Evolutionary conservation across 2,888 invertebrate species (phyloP).

Genomic region (Galerucella calmariensis): DNA sequence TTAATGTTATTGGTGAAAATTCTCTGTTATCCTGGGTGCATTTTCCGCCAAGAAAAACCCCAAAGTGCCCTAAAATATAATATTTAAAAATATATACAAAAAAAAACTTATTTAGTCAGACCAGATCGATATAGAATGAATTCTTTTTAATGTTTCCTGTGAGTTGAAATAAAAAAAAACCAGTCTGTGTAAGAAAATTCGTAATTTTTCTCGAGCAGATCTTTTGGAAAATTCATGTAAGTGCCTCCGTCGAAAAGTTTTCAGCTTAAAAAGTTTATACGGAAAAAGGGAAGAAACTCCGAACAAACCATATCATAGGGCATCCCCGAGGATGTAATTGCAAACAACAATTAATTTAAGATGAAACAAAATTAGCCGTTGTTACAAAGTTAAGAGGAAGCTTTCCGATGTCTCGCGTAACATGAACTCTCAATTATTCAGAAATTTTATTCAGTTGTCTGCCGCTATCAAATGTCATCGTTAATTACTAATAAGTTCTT

Average conservation of each 20-base stretch:
- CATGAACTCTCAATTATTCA: conserved; percentile 21
- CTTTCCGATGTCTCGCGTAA: conserved; percentile 18
- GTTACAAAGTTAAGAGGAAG: conserved; percentile 5
- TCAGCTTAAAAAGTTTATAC: conserved; percentile 26
- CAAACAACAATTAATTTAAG: conserved; percentile 38
- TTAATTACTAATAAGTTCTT: conserved; percentile 13
- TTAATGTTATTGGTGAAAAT: conserved; percentile 18
- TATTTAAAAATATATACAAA: background rate
- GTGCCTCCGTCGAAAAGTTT: conserved; percentile 16
- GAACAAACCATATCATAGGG: conserved; percentile 36
- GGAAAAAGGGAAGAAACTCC: conserved; percentile 20
- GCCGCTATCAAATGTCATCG: conserved; percentile 10
- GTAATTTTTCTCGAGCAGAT: conserved; percentile 1
- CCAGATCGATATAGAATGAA: background rate
- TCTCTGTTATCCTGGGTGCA: background rate
- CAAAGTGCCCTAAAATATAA: background rate
- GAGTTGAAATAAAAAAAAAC: background rate
- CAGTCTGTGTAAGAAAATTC: background rate
- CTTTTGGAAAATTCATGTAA: conserved; percentile 23
- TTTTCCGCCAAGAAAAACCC: conserved; percentile 3
- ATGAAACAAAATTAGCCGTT: conserved; percentile 19
- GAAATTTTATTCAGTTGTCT: conserved; percentile 20
- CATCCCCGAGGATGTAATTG: conserved; percentile 32
- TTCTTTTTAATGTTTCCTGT: background rate
- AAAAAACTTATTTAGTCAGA: background rate